A percentile compares a stretch with the other conserved stretches of the same genome.
These are phyloP conservation scores for Drosophila chauvacae DNA, from an alignment of 1,140 invertebrate genomes.

Conservation along the genomic window DNA sequence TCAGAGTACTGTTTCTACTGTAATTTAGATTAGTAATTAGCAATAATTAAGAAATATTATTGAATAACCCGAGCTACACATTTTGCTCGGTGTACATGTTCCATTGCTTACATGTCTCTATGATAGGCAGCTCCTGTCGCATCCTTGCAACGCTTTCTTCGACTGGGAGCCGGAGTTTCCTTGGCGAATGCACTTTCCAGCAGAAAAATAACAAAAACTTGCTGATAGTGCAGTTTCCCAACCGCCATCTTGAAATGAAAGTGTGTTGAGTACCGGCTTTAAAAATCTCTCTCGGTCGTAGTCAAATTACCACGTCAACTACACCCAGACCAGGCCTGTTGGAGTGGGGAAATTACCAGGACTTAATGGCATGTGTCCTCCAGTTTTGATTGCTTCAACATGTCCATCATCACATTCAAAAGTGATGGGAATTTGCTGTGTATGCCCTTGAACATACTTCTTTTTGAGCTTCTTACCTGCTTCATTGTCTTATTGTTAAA, in stretches of 20 bases:
- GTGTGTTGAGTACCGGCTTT: constrained; percentile 55
- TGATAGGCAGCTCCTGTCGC: constrained; percentile 39
- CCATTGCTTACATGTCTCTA: constrained; percentile 17
- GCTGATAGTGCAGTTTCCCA: constrained; percentile 53
- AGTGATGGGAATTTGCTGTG: background rate
- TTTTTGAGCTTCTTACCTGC: background rate
- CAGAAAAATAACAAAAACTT: constrained; percentile 56
- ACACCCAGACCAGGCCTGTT: background rate
- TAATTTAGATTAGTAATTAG: background rate
- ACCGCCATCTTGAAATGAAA: constrained; percentile 17
- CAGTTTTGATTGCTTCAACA: constrained; percentile 18
- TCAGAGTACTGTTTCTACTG: background rate
- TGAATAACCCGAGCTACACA: accelerated
- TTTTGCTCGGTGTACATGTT: constrained; percentile 5
- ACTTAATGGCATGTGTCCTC: background rate
- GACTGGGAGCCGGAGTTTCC: constrained; percentile 27
- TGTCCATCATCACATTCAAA: background rate
- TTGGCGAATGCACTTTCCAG: constrained; percentile 58
- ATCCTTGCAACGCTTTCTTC: constrained; percentile 48
- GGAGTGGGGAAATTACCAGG: constrained; percentile 28
- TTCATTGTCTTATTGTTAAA: background rate
- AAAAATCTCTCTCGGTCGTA: constrained; percentile 1
- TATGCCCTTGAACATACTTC: background rate
- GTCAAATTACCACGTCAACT: constrained; percentile 18
- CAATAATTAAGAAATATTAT: background rate